Conservation (phyloP, 2,888 invertebrate genomes). For the Drosophila borealis region DNA sequence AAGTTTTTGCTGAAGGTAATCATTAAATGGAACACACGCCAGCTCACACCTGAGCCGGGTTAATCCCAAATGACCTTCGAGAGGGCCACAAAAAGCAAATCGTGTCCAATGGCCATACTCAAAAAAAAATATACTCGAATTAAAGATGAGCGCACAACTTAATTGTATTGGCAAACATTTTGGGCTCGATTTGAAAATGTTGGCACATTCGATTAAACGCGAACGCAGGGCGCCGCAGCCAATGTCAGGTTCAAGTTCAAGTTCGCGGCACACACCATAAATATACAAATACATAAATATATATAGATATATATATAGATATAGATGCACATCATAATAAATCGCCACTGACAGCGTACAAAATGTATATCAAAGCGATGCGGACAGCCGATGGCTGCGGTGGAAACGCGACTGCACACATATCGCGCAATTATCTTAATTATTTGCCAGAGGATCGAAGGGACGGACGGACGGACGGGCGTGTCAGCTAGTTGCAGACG, state of each 20-base stretch:
- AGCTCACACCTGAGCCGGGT: conserved; percentile 8
- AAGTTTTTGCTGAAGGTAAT: not conserved
- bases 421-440: conserved; percentile 66
- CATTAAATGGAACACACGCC: conserved; percentile 23
- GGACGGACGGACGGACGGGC: not conserved
- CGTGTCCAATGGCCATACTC: not conserved
- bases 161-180: conserved; percentile 18
- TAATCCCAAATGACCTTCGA: conserved; percentile 22
- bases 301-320: conserved; percentile 11
- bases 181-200: not conserved
- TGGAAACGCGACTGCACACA: conserved; percentile 12
- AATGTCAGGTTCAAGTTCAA: conserved; percentile 73
- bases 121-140: not conserved
- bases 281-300: conserved; percentile 1
- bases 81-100: not conserved
- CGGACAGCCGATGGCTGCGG: conserved; percentile 20
- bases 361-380: conserved; percentile 39
- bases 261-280: conserved; percentile 33
- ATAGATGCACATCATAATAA: conserved; percentile 45
- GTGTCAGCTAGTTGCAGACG: conserved; percentile 7
- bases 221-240: not conserved
- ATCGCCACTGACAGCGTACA: conserved; percentile 44
- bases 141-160: conserved; percentile 5
- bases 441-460: conserved; percentile 39
- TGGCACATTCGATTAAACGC: not conserved